phyloP scores from a whole-genome alignment of 2,888 invertebrate species.

The Cataglyphis cursor region DNA sequence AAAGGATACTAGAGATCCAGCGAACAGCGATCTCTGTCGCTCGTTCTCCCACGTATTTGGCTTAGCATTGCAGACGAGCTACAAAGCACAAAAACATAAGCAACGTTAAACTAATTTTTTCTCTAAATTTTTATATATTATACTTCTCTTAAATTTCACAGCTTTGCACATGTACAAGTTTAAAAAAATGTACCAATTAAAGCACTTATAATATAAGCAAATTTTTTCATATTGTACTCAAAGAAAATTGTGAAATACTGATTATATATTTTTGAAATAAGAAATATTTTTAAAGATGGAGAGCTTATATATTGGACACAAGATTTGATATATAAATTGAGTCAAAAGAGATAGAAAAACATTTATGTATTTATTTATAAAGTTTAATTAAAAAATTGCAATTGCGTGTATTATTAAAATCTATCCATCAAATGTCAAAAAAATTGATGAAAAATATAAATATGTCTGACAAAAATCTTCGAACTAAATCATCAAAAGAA shows the following conservation, averaged over 20 bases:
- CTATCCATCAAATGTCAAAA: background rate
- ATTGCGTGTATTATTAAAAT: constrained; percentile 6
- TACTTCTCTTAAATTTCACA: background rate
- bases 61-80: background rate
- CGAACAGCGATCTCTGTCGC: constrained; percentile 53
- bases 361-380: background rate
- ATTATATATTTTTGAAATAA: background rate
- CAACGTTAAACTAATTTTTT: background rate
- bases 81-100: background rate
- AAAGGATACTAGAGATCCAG: constrained; percentile 57
- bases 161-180: background rate
- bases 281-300: constrained; percentile 20
- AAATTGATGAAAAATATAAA: background rate
- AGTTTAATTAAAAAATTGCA: constrained; percentile 4
- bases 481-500: background rate
- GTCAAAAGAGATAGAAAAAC: background rate
- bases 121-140: background rate
- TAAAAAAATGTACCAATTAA: background rate
- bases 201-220: background rate
- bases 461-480: background rate
- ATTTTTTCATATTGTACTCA: background rate
- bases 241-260: background rate
- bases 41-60: constrained; percentile 57
- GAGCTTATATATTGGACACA: background rate
- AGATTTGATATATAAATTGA: background rate